phyloP scores from a whole-genome alignment of 2,888 invertebrate genomes.

The Epinotia bilunana region DNA sequence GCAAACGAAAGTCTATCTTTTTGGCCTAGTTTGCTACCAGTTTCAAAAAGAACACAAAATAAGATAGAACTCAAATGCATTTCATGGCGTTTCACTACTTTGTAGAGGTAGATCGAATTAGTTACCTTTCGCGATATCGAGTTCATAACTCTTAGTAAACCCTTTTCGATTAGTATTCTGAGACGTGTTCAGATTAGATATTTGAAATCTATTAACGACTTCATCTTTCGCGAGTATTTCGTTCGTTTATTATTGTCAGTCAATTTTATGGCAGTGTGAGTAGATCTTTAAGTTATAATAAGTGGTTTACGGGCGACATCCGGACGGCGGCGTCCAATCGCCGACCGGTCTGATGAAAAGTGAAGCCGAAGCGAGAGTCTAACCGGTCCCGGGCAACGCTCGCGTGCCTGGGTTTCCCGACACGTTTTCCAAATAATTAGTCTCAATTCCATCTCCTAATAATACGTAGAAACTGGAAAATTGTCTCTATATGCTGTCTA shows the following conservation, averaged over 20 bases:
- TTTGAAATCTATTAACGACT: constrained; percentile 31
- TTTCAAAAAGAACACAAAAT: too few species aligned
- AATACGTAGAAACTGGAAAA: constrained; percentile 30
- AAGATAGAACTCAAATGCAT: neutral
- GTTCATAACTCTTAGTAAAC: neutral
- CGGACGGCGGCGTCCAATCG: constrained; percentile 26
- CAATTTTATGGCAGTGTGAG: neutral
- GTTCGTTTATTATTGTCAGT: constrained; percentile 7
- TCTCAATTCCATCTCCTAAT: constrained; percentile 42
- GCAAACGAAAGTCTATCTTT: neutral
- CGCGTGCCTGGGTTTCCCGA: constrained; percentile 44
- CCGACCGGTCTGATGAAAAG: constrained; percentile 49
- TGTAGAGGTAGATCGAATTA: too few species aligned
- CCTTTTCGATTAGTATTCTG: constrained; percentile 2
- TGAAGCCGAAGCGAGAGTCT: constrained; percentile 49
- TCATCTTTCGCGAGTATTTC: constrained; percentile 21
- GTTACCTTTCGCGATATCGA: neutral
- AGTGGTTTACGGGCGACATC: constrained; percentile 30
- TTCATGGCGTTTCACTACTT: neutral
- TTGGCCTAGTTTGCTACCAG: too few species aligned
- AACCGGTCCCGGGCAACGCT: constrained; percentile 45
- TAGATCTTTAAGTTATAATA: constrained; percentile 30
- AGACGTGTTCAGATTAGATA: constrained; percentile 14
- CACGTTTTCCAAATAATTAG: constrained; percentile 50
- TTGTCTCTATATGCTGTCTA: constrained; percentile 15